Percentiles rank a stretch among this genome's conserved stretches.
Evolutionary conservation across 2,113 vertebrate genomes (phyloP).

Genomic region (Thunnus thynnus): DNA sequence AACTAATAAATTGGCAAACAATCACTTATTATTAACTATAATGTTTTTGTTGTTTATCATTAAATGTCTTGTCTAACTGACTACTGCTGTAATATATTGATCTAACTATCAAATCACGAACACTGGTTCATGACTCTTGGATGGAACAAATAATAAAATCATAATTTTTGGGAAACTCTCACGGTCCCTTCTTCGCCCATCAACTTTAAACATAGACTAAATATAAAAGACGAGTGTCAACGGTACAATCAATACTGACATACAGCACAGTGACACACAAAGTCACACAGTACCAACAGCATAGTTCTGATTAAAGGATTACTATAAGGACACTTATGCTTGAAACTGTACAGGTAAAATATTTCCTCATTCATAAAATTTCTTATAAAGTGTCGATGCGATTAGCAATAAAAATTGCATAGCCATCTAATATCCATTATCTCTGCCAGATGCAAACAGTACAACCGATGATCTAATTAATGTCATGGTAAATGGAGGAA

Average conservation of each 20-base stretch:
- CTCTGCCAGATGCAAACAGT: slow-evolving; percentile 40
- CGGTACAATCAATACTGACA: slow-evolving; percentile 50
- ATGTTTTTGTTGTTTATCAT: slow-evolving; percentile 3
- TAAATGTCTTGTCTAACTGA: background rate
- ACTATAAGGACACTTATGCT: slow-evolving; percentile 69
- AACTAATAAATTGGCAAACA: slow-evolving; percentile 1
- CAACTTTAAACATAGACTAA: slow-evolving; percentile 51
- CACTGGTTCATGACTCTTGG: slow-evolving; percentile 6
- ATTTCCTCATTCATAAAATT: slow-evolving; percentile 78
- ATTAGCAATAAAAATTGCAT: slow-evolving; percentile 83
- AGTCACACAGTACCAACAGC: slow-evolving; percentile 66
- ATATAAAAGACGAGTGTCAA: slow-evolving; percentile 37
- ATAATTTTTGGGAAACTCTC: slow-evolving; percentile 10
- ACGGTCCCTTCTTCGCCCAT: slow-evolving; percentile 66
- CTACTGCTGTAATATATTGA: background rate
- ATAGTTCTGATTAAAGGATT: slow-evolving; percentile 41
- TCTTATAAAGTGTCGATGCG: slow-evolving; percentile 86
- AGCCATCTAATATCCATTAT: slow-evolving; percentile 62
- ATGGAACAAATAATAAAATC: slow-evolving; percentile 50
- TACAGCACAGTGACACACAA: slow-evolving; percentile 48
- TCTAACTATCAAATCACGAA: slow-evolving; percentile 8
- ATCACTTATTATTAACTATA: background rate
- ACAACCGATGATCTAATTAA: slow-evolving; percentile 49
- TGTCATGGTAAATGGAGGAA: slow-evolving; percentile 1
- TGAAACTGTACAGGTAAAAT: slow-evolving; percentile 79